These are phyloP conservation scores for Pterobdella sp. DNA, from an alignment of 2,888 invertebrate species.

Conservation along the genomic window DNA sequence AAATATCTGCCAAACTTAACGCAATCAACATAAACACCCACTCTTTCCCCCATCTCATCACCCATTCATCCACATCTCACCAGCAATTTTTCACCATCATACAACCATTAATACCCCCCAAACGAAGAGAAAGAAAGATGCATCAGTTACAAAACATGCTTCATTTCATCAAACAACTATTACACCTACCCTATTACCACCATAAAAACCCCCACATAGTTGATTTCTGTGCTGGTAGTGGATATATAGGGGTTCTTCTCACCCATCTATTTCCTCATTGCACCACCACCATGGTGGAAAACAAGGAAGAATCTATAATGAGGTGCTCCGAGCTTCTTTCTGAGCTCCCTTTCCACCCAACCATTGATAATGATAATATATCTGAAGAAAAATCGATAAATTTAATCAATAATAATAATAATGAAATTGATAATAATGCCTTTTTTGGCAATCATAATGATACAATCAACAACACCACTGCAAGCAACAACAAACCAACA, in stretches of 20 bases:
- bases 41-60: too few relatives aligned
- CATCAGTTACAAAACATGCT: background rate
- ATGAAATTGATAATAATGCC: background rate
- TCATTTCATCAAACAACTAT: conserved; percentile 63
- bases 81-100: background rate
- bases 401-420: background rate
- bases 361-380: background rate
- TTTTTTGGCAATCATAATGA: conserved; percentile 13
- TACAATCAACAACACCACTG: background rate
- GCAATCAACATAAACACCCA: too few relatives aligned
- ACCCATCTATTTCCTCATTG: conserved; percentile 72
- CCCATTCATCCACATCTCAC: too few relatives aligned
- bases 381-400: background rate
- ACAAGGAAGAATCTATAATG: conserved; percentile 75
- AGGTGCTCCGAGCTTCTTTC: conserved; percentile 66
- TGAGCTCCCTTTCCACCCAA: conserved; percentile 57
- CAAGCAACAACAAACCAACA: too few relatives aligned
- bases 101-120: background rate
- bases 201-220: conserved; percentile 68
- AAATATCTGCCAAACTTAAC: too few relatives aligned
- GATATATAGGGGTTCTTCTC: conserved; percentile 78
- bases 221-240: conserved; percentile 89
- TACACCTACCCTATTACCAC: conserved; percentile 60
- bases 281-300: conserved; percentile 72
- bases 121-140: background rate